These are phyloP conservation scores for Zeus faber DNA, from an alignment of 2,113 vertebrate species.

Conservation along the genomic window DNA sequence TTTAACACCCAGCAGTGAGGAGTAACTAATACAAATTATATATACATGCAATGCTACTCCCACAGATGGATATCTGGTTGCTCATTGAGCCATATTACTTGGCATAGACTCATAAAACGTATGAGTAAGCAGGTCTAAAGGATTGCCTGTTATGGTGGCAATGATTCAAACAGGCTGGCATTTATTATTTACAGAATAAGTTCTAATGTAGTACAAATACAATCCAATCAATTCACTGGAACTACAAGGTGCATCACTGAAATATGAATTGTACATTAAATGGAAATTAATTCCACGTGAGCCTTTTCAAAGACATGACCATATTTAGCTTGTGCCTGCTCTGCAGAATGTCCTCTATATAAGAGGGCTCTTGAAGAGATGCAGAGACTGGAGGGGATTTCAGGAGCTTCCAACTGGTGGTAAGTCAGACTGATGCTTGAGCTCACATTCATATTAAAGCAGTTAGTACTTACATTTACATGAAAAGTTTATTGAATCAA, in stretches of 20 bases:
- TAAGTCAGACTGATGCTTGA: not conserved
- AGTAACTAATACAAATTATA: too few relatives aligned
- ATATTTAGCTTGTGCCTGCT: not conserved
- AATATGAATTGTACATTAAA: too few relatives aligned
- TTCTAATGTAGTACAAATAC: too few relatives aligned
- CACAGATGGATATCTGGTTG: too few relatives aligned
- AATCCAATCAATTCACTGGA: too few relatives aligned
- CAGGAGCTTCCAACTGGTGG: not conserved
- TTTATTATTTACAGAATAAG: not conserved
- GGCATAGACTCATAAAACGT: not conserved
- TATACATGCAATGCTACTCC: not conserved
- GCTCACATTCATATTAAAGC: too few relatives aligned
- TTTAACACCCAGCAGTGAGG: too few relatives aligned
- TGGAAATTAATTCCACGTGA: too few relatives aligned
- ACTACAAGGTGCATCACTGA: too few relatives aligned
- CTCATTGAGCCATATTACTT: too few relatives aligned
- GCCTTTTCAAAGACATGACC: not conserved
- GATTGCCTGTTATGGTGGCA: not conserved
- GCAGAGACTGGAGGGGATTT: not conserved
- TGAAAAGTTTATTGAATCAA: too few relatives aligned
- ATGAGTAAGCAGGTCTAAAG: not conserved
- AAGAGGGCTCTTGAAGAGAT: not conserved
- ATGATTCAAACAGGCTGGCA: not conserved
- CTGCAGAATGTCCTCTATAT: not conserved
- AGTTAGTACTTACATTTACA: too few relatives aligned